These are phyloP conservation scores for Aphelenchoides fujianensis DNA, from an alignment of 1,140 invertebrate genomes.

Conservation along the genomic window DNA sequence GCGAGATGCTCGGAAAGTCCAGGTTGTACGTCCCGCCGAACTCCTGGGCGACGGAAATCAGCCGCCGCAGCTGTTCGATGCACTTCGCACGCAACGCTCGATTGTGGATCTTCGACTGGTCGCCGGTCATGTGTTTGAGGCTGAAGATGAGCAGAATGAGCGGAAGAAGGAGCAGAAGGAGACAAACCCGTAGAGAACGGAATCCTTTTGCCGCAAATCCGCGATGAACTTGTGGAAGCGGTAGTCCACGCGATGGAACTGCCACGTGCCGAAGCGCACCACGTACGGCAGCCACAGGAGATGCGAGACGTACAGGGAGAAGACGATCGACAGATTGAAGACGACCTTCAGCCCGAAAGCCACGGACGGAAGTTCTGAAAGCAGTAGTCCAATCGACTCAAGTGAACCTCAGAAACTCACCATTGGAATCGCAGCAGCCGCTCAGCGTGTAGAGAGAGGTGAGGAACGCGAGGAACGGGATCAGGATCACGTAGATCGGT, in stretches of 20 bases:
- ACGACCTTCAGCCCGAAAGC: neutral
- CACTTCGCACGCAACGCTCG: neutral
- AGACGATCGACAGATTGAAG: neutral
- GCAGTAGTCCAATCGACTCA: neutral
- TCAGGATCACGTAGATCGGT: neutral
- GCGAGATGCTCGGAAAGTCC: neutral
- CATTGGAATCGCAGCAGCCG: neutral
- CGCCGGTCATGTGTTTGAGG: neutral
- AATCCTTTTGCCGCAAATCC: constrained; percentile 3
- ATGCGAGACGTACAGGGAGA: neutral
- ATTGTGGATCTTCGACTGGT: neutral
- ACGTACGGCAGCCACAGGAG: neutral
- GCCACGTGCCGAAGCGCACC: neutral
- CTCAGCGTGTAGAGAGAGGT: neutral
- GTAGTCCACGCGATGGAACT: constrained; percentile 4
- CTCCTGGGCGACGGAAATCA: neutral
- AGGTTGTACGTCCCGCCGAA: neutral
- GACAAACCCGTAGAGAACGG: constrained; percentile 3
- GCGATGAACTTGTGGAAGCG: constrained; percentile 2
- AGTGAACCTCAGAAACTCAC: neutral
- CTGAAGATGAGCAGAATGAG: too few species aligned
- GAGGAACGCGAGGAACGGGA: neutral
- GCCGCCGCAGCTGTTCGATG: neutral
- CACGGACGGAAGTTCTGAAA: neutral
- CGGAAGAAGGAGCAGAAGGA: too few species aligned